Conservation (phyloP, 2,113 vertebrate genomes). For the Ardeotis arabs region DNA sequence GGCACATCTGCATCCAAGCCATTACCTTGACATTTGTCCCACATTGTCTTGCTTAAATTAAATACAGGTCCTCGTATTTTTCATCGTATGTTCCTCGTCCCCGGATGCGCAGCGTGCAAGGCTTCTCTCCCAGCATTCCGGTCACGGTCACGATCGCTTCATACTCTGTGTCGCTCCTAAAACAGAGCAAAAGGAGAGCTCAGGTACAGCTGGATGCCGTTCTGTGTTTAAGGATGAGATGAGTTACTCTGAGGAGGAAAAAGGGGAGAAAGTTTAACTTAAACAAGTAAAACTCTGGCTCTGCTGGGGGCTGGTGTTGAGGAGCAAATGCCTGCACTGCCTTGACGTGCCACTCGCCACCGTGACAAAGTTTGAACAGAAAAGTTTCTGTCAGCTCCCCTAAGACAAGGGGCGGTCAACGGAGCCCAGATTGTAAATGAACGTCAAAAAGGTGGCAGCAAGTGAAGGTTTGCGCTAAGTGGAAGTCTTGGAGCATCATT, state of each 20-base stretch:
- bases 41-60: background rate
- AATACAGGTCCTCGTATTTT: slow-evolving; percentile 24
- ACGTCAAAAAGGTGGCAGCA: background rate
- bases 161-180: slow-evolving; percentile 76
- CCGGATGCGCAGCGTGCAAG: slow-evolving; percentile 73
- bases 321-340: background rate
- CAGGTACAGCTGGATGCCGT: rapidly evolving
- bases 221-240: background rate
- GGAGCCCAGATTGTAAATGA: background rate
- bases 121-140: slow-evolving; percentile 81
- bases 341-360: background rate
- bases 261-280: background rate
- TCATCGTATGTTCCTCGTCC: slow-evolving; percentile 81
- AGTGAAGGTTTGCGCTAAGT: background rate
- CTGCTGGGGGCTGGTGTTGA: background rate
- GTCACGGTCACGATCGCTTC: slow-evolving; percentile 70
- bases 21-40: background rate
- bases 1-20: background rate
- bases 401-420: background rate
- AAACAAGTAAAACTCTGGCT: background rate
- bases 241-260: background rate
- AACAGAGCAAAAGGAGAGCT: background rate
- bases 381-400: background rate
- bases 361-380: background rate
- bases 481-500: background rate